phyloP scores from a whole-genome alignment of 2,888 invertebrate species.

The Cotesia congregata region DNA sequence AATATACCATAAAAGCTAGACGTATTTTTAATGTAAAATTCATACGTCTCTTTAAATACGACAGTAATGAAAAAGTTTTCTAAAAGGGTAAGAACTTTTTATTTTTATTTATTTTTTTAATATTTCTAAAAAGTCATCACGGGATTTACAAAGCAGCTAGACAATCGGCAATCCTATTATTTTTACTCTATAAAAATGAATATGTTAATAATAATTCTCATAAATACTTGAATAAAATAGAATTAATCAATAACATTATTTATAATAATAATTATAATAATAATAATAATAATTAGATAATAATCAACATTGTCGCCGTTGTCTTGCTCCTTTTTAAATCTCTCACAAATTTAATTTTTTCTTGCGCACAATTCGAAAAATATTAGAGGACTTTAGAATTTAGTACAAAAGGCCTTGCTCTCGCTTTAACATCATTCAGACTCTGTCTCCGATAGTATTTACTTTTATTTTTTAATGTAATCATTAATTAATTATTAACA shows the following conservation, averaged over 20 bases:
- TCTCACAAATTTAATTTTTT: conserved; percentile 7
- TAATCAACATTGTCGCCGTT: conserved; percentile 4
- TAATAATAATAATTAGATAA: not conserved
- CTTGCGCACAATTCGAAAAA: conserved; percentile 44
- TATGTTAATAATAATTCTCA: not conserved
- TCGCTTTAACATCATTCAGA: conserved; percentile 29
- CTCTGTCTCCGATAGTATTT: conserved; percentile 12
- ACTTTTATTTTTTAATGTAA: conserved; percentile 25
- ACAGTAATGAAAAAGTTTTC: not conserved
- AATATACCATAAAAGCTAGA: conserved; percentile 4
- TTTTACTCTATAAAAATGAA: not conserved
- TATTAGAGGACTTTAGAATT: conserved; percentile 52
- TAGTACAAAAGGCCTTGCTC: conserved; percentile 52
- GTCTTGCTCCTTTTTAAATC: conserved; percentile 19
- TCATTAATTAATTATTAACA: conserved; percentile 27
- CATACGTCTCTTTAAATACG: not conserved
- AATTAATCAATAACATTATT: conserved; percentile 15
- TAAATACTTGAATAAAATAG: conserved; percentile 13
- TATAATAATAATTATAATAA: conserved; percentile 17
- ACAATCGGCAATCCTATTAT: conserved; percentile 28
- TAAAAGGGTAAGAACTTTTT: conserved; percentile 1
- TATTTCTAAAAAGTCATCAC: conserved; percentile 2
- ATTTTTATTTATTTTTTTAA: conserved; percentile 15
- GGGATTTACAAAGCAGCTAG: conserved; percentile 34
- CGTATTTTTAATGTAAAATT: not conserved